Evolutionary conservation across 2,113 vertebrate species (phyloP).

Genomic region (Serinus canaria): DNA sequence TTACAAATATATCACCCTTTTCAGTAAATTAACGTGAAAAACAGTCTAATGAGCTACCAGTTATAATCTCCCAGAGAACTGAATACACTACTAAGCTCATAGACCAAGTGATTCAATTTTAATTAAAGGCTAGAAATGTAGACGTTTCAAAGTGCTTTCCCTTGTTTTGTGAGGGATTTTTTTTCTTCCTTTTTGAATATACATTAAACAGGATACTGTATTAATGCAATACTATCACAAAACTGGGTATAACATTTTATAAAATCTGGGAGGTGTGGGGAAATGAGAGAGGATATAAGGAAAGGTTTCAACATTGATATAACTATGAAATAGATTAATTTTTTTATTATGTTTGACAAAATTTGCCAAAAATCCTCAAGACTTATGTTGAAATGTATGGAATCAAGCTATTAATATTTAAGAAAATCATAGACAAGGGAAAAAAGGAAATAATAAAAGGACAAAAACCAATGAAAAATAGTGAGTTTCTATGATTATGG

Average conservation of each 20-base stretch:
- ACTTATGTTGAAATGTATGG: background rate
- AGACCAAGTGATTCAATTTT: constrained; percentile 17
- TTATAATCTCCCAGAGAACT: constrained; percentile 33
- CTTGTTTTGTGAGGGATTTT: background rate
- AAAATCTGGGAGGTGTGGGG: background rate
- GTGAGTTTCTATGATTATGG: background rate
- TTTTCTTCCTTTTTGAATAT: background rate
- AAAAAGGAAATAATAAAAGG: background rate
- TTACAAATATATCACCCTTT: constrained; percentile 79
- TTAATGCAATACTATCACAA: background rate
- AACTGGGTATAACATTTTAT: background rate
- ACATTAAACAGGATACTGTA: background rate
- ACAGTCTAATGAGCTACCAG: constrained; percentile 70
- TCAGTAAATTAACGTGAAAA: constrained; percentile 76
- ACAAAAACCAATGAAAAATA: background rate
- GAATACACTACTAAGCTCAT: constrained; percentile 29
- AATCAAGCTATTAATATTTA: background rate
- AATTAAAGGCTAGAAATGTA: constrained; percentile 33
- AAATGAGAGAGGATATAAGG: background rate
- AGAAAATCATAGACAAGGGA: background rate
- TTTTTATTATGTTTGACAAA: background rate
- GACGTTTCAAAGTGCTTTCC: background rate
- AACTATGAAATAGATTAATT: background rate
- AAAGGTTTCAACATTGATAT: background rate
- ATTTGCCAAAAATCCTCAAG: background rate